These are phyloP conservation scores for Actias luna DNA, from an alignment of 2,888 invertebrate genomes.

Conservation along the genomic window DNA sequence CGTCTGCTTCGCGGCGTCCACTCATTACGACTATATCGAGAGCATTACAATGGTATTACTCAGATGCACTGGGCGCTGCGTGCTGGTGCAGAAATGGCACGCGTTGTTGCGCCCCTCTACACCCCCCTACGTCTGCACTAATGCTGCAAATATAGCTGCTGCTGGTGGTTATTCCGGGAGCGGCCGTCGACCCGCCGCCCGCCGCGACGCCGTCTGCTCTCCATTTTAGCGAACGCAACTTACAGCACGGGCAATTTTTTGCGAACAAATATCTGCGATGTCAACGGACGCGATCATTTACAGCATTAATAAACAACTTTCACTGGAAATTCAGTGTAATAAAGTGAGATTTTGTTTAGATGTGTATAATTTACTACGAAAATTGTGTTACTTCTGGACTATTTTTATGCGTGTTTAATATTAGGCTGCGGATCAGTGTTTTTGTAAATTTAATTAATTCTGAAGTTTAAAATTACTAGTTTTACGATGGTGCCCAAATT, in stretches of 20 bases:
- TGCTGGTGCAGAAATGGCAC: slow-evolving; percentile 80
- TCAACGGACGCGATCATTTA: slow-evolving; percentile 63
- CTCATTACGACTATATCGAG: slow-evolving; percentile 72
- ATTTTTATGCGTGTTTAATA: neutral
- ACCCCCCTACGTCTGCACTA: slow-evolving; percentile 61
- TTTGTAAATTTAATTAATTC: slow-evolving; percentile 2
- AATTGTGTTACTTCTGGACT: slow-evolving; percentile 9
- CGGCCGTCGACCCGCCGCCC: slow-evolving; percentile 80
- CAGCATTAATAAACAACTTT: slow-evolving; percentile 50
- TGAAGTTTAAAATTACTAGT: neutral
- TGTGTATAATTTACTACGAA: slow-evolving; percentile 9
- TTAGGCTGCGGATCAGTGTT: neutral
- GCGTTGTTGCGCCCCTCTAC: slow-evolving; percentile 62
- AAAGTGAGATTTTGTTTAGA: slow-evolving; percentile 26
- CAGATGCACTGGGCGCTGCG: slow-evolving; percentile 80
- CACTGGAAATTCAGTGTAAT: slow-evolving; percentile 41
- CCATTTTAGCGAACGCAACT: slow-evolving; percentile 77
- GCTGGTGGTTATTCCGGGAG: slow-evolving; percentile 78
- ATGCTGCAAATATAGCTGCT: slow-evolving; percentile 79
- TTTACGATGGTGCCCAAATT: slow-evolving; percentile 4
- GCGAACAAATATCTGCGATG: slow-evolving; percentile 68
- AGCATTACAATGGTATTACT: slow-evolving; percentile 81
- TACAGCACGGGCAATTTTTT: slow-evolving; percentile 70
- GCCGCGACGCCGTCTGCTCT: slow-evolving; percentile 81
- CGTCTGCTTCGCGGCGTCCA: slow-evolving; percentile 63